Conservation (phyloP, 2,888 invertebrate species). For the Carterocephalus palaemon region DNA sequence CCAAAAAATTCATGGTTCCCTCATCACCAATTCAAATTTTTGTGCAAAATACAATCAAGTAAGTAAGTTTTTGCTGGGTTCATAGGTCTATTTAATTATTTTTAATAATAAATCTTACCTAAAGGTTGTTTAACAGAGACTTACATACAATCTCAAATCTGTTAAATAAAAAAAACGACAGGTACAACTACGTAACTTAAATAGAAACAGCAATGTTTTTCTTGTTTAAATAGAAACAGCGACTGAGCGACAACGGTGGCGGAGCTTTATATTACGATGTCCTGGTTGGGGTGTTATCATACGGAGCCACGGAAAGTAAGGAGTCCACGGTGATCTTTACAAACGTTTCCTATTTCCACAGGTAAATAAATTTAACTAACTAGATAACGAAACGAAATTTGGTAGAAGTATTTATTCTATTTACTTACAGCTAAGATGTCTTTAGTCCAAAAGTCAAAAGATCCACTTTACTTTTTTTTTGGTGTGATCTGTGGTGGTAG, state of each 20-base stretch:
- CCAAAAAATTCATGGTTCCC: constrained; percentile 30
- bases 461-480: no score
- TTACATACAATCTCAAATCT: no score
- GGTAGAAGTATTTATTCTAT: no score
- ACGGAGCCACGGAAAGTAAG: constrained; percentile 36
- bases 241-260: constrained; percentile 57
- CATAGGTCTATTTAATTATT: no score
- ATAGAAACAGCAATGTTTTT: constrained; percentile 7
- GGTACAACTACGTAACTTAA: background rate
- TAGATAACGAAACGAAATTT: no score
- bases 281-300: constrained; percentile 54
- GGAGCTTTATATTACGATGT: constrained; percentile 42
- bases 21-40: constrained; percentile 50
- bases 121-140: no score
- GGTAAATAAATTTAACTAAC: constrained; percentile 38
- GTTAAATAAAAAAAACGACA: no score
- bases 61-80: no score
- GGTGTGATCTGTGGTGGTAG: no score
- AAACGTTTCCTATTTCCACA: constrained; percentile 59
- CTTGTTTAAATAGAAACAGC: constrained; percentile 39
- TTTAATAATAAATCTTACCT: background rate
- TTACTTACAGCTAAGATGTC: no score
- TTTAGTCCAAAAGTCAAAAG: no score
- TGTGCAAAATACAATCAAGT: constrained; percentile 51
- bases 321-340: constrained; percentile 46